Evolutionary conservation across 37 sponge, comb jelly and placozoan species (phyloP), one percentile per base, ranked within the genome.

Genomic region (Halisarca cf. caerulea): DNA sequence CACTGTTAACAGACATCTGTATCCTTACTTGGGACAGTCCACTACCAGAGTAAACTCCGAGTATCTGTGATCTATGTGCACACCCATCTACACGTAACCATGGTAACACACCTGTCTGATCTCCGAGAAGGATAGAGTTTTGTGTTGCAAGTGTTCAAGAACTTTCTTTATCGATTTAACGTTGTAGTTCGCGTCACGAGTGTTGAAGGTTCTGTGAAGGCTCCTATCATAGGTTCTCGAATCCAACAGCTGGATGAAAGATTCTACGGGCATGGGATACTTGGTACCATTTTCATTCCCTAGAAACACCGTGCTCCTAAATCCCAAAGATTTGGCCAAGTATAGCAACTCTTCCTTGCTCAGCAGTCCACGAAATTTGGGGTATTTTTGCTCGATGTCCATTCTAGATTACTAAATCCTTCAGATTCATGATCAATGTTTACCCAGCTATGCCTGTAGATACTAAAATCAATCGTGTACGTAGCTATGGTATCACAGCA

Each of bases 121-220:
- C 34, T 88, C 92, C 1, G 23, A 17, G 41, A 84, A 92, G 18
- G 45, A 82, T 39, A 88, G 51, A 27, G 78, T 30, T 41, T 47
- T 81, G 39, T 86, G 89, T 37, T 66, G 30, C 7, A 92, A 66
- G 38, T 79, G 80, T 0, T 23, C 51, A 45, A 92, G 33, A 24
- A 73, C 89, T 55, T 47, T 79, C 33, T 68, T 85, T 43, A 86
- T 83, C 2, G 68, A 21, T 39, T 85, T 85, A 0, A 66, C 74
- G 83, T 88, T 92, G 82, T 92, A 86, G 27, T 75, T 35, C 3
- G 83, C 86, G 20, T 61, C 39, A 18, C 85, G 61, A 5, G 18
- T 74, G 39, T 92, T 92, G 55, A 88, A 92, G 4, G 69, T 71
- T 23, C 70, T 85, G 33, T 92, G 80, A 14, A 92, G 66, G 14